A percentile compares a stretch with the other conserved stretches of the same genome.
phyloP scores from a whole-genome alignment of 2,113 vertebrate genomes.

The Delphinapterus leucas region DNA sequence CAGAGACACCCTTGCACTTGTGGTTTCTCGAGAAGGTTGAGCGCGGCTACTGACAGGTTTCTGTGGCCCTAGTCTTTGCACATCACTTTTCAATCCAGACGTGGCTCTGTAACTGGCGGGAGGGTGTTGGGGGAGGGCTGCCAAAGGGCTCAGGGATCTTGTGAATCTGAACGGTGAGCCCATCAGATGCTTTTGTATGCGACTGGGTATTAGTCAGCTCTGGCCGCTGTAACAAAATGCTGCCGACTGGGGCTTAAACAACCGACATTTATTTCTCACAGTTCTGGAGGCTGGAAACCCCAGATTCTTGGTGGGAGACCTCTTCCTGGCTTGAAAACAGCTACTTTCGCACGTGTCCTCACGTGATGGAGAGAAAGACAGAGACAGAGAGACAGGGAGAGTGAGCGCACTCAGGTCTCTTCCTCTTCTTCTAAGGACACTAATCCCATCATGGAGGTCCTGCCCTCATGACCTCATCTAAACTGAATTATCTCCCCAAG shows the following conservation, averaged over 20 bases:
- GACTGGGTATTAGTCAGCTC: not conserved
- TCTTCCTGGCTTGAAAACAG: not conserved
- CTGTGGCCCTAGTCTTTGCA: not conserved
- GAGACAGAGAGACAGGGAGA: not conserved
- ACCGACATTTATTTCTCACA: not conserved
- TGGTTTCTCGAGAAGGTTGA: not conserved
- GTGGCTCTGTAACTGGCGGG: fast-evolving
- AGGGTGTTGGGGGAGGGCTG: no score
- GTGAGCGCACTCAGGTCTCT: not conserved
- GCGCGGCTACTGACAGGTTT: not conserved
- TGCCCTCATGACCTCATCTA: not conserved
- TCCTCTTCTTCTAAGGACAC: not conserved
- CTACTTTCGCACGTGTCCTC: not conserved
- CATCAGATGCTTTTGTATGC: fast-evolving
- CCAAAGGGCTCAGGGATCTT: not conserved
- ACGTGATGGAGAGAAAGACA: not conserved
- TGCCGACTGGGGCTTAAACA: not conserved
- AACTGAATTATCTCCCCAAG: not conserved
- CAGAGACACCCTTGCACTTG: not conserved
- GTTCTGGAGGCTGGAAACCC: not conserved
- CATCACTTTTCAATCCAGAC: not conserved
- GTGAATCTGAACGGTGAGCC: not conserved
- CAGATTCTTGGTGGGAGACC: not conserved
- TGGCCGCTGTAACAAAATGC: not conserved
- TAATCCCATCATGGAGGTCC: fast-evolving